These are phyloP conservation scores for Stramonita haemastoma DNA, from an alignment of 2,888 invertebrate genomes.

Conservation along the genomic window DNA sequence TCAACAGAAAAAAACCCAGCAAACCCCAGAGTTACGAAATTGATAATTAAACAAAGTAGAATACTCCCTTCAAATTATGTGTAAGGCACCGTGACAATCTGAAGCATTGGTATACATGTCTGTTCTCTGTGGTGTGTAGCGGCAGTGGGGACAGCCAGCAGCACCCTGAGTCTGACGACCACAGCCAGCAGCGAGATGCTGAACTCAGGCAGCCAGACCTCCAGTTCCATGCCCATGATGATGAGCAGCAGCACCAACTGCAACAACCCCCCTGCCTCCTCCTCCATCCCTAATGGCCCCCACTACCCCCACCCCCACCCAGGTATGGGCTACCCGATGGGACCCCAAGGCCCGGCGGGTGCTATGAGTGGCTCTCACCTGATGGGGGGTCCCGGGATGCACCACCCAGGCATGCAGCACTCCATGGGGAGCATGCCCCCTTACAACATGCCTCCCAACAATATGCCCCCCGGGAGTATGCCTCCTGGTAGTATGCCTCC, in stretches of 20 bases:
- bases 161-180: slow-evolving; percentile 69
- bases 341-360: slow-evolving; percentile 34
- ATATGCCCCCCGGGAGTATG: slow-evolving; percentile 44
- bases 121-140: slow-evolving; percentile 13
- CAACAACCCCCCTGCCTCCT: slow-evolving; percentile 48
- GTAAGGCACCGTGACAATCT: too few relatives aligned
- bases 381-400: slow-evolving; percentile 38
- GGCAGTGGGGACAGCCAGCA: slow-evolving; percentile 57
- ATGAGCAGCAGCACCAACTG: slow-evolving; percentile 43
- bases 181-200: slow-evolving; percentile 70
- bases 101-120: background rate
- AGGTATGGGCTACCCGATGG: slow-evolving; percentile 45
- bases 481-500: slow-evolving; percentile 51
- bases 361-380: slow-evolving; percentile 40
- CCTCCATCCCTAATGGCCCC: slow-evolving; percentile 36
- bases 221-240: slow-evolving; percentile 46
- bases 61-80: too few relatives aligned
- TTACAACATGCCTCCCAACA: slow-evolving; percentile 24
- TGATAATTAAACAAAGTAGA: too few relatives aligned
- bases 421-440: slow-evolving; percentile 37
- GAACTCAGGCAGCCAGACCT: slow-evolving; percentile 45
- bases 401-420: slow-evolving; percentile 31
- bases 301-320: slow-evolving; percentile 43
- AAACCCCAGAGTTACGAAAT: too few relatives aligned
- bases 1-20: too few relatives aligned